Percentiles rank a stretch among this genome's conserved stretches.
Conservation (phyloP, 37 sponge, comb jelly and placozoan genomes). For the Ephydatia muelleri region DNA sequence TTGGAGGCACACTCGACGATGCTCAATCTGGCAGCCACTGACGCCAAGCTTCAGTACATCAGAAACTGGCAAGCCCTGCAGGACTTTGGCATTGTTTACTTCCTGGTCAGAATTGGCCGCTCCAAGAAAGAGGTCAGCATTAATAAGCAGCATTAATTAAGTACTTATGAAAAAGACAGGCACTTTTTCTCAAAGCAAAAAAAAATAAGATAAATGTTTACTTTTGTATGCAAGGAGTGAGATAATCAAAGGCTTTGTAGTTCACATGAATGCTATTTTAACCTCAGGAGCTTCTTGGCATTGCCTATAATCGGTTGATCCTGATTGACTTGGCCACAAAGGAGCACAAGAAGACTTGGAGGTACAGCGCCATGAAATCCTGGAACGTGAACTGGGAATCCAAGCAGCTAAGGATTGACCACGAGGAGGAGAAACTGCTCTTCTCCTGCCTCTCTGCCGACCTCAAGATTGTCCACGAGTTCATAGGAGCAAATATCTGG, state of each 20-base stretch:
- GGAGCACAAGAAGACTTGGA: slow-evolving; percentile 91
- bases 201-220: too few relatives aligned
- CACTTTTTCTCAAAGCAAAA: too few relatives aligned
- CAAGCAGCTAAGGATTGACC: slow-evolving; percentile 89
- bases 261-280: too few relatives aligned
- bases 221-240: too few relatives aligned
- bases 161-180: not conserved
- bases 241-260: too few relatives aligned
- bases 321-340: slow-evolving; percentile 81
- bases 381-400: slow-evolving; percentile 99
- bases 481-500: slow-evolving; percentile 98
- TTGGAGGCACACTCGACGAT: slow-evolving; percentile 86
- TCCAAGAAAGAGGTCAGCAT: slow-evolving; percentile 83
- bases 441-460: slow-evolving; percentile 89
- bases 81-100: slow-evolving; percentile 95
- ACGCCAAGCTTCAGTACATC: slow-evolving; percentile 93
- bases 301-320: slow-evolving; percentile 91
- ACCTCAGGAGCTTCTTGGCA: slow-evolving; percentile 86
- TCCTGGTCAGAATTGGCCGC: slow-evolving; percentile 78
- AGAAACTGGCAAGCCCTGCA: slow-evolving; percentile 92
- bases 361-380: slow-evolving; percentile 90
- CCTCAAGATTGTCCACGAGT: slow-evolving; percentile 95
- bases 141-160: not conserved
- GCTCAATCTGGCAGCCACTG: slow-evolving; percentile 72
- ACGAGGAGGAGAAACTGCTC: slow-evolving; percentile 86